Percentiles rank a stretch among this genome's conserved stretches.
Conservation (phyloP, 2,113 vertebrate species). For the Nothocercus julius region DNA sequence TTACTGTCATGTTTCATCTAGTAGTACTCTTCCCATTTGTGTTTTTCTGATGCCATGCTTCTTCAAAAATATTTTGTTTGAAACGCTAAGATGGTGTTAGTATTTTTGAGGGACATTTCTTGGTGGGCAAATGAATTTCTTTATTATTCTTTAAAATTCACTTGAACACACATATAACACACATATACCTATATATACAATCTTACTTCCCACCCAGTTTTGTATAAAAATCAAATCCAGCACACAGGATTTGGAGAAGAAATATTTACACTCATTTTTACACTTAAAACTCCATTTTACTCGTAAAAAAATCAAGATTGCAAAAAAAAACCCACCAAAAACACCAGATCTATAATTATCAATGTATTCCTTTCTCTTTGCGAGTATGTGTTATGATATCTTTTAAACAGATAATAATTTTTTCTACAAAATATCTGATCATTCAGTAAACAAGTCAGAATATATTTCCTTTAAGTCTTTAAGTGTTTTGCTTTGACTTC, state of each 20-base stretch:
- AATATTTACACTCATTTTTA: not conserved
- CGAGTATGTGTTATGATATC: not conserved
- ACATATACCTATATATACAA: too few relatives aligned
- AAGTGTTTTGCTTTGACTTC: not conserved
- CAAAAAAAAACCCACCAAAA: not conserved
- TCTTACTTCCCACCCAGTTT: not conserved
- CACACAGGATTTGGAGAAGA: not conserved
- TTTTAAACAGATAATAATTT: not conserved
- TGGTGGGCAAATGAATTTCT: not conserved
- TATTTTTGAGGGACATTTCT: not conserved
- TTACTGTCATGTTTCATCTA: slow-evolving; percentile 13
- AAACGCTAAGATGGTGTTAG: not conserved
- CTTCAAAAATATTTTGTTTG: slow-evolving; percentile 43
- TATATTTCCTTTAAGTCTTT: not conserved
- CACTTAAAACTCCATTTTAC: accelerated
- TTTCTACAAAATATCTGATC: not conserved
- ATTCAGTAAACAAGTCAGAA: not conserved
- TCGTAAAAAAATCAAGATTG: not conserved
- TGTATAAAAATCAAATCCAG: not conserved
- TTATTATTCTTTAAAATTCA: not conserved
- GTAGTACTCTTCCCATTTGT: not conserved
- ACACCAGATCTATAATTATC: not conserved
- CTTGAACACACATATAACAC: not conserved
- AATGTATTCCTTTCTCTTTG: not conserved
- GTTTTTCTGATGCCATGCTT: not conserved